phyloP scores from a whole-genome alignment of 1,140 invertebrate species.

The Drosophila melanica region DNA sequence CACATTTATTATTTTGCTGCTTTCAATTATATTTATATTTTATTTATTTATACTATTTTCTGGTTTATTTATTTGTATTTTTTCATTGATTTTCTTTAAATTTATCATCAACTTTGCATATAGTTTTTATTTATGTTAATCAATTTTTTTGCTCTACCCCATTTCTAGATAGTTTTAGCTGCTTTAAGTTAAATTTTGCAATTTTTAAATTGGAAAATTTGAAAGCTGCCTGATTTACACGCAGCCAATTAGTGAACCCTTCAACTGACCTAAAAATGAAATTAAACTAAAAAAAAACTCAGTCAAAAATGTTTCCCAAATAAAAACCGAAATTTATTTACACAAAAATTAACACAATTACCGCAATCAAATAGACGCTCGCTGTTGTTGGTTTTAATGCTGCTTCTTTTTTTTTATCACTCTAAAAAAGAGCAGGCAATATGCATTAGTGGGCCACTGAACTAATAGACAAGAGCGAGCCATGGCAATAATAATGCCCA shows the following conservation, averaged over 20 bases:
- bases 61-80: too few species aligned
- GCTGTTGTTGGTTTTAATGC: slow-evolving; percentile 2
- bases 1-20: too few species aligned
- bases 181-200: too few species aligned
- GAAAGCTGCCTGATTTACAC: background rate
- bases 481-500: slow-evolving; percentile 24
- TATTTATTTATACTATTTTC: too few species aligned
- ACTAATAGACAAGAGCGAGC: slow-evolving; percentile 65
- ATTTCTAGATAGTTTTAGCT: too few species aligned
- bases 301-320: slow-evolving; percentile 14
- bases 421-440: slow-evolving; percentile 54
- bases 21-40: too few species aligned
- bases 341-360: slow-evolving; percentile 76
- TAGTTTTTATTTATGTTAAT: too few species aligned
- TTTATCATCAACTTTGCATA: too few species aligned
- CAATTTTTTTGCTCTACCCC: too few species aligned
- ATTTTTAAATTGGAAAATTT: background rate
- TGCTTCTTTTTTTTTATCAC: slow-evolving; percentile 2
- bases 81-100: too few species aligned
- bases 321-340: slow-evolving; percentile 59
- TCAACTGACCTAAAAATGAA: slow-evolving; percentile 50
- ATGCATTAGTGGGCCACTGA: slow-evolving; percentile 79
- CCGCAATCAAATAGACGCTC: slow-evolving; percentile 60
- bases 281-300: slow-evolving; percentile 5
- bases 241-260: slow-evolving; percentile 17